A percentile compares a stretch with the other conserved stretches of the same genome.
phyloP scores from a whole-genome alignment of 2,888 invertebrate genomes.

The Neoascia interrupta region DNA sequence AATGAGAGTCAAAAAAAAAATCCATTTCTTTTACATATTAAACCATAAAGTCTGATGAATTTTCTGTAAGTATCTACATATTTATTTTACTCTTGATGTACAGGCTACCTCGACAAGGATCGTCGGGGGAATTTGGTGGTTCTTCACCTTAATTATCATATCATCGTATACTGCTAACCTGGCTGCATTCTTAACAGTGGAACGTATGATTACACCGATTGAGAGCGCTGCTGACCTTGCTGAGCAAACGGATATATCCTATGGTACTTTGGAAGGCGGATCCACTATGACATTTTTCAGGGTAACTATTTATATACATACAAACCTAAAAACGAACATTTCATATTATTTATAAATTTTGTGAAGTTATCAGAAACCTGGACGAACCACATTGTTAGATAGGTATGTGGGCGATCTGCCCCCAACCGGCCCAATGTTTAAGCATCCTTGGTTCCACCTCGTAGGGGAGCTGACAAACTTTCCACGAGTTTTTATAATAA shows the following conservation, averaged over 20 bases:
- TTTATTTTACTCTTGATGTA: conserved; percentile 28
- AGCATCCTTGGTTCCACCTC: too few species aligned
- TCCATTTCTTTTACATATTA: too few species aligned
- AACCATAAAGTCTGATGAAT: too few species aligned
- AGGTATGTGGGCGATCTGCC: too few species aligned
- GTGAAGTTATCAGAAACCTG: too few species aligned
- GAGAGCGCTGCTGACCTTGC: conserved; percentile 97
- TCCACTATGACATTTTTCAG: conserved; percentile 99
- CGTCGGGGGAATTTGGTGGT: conserved; percentile 99
- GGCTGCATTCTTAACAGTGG: conserved; percentile 98
- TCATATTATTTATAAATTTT: too few species aligned
- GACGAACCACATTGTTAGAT: too few species aligned
- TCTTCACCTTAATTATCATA: conserved; percentile 98
- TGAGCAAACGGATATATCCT: conserved; percentile 94
- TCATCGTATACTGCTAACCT: conserved; percentile 97
- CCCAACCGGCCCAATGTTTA: too few species aligned
- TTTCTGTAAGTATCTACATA: neutral
- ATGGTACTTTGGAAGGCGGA: conserved; percentile 95
- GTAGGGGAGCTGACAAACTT: too few species aligned
- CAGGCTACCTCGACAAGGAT: conserved; percentile 96
- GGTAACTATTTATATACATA: conserved; percentile 81
- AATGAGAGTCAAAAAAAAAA: too few species aligned
- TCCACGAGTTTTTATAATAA: too few species aligned
- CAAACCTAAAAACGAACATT: too few species aligned
- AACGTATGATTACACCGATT: conserved; percentile 96